Evolutionary conservation across 2,888 invertebrate genomes (phyloP).

Genomic region (Tachina lurida): DNA sequence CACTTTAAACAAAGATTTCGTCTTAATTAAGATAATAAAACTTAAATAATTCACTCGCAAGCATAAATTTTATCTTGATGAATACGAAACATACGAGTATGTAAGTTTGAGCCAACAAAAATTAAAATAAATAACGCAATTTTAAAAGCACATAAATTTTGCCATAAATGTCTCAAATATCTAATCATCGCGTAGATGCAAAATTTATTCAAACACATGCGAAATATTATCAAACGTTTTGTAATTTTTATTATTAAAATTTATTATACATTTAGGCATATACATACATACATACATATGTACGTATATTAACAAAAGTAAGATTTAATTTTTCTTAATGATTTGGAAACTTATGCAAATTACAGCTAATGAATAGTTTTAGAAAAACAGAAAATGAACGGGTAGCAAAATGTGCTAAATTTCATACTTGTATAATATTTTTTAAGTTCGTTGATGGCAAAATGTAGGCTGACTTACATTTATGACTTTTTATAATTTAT

Average conservation of each 20-base stretch:
- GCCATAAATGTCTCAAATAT: background rate
- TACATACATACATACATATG: background rate
- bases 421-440: background rate
- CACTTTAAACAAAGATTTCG: slow-evolving; percentile 28
- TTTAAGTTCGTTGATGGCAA: background rate
- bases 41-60: slow-evolving; percentile 4
- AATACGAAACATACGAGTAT: background rate
- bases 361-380: slow-evolving; percentile 28
- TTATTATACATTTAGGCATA: no score
- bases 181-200: background rate
- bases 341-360: slow-evolving; percentile 44
- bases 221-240: background rate
- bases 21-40: slow-evolving; percentile 47
- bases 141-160: slow-evolving; percentile 10
- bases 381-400: background rate
- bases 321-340: slow-evolving; percentile 8
- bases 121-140: slow-evolving; percentile 8
- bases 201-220: slow-evolving; percentile 28
- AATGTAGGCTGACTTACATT: slow-evolving; percentile 8
- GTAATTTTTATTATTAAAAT: background rate
- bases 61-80: slow-evolving; percentile 2
- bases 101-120: slow-evolving; percentile 33
- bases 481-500: background rate
- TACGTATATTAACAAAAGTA: slow-evolving; percentile 36
- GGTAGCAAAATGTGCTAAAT: background rate